Conservation (phyloP, 2,797 vertebrate species). For the Podarcis lilfordi region DNA sequence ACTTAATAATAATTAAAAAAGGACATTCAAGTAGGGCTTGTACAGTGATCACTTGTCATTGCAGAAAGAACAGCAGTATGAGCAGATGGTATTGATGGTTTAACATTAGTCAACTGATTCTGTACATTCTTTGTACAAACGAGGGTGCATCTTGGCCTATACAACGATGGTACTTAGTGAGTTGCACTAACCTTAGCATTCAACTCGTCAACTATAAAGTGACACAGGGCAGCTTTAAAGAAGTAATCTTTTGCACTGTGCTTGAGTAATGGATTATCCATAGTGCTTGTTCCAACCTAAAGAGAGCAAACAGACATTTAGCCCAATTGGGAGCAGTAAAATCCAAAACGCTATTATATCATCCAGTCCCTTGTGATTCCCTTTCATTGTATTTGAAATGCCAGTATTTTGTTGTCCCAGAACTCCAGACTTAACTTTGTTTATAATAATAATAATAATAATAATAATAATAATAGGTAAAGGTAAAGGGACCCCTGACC, state of each 20-base stretch:
- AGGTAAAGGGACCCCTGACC: no score
- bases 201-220: slow-evolving; percentile 97
- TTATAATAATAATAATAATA: no score
- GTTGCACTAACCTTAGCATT: slow-evolving; percentile 89
- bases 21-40: not conserved
- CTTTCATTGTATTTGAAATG: not conserved
- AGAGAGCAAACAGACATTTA: not conserved
- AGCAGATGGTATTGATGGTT: not conserved
- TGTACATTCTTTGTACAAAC: not conserved
- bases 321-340: not conserved
- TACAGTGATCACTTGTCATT: not conserved
- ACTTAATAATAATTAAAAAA: not conserved
- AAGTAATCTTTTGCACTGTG: slow-evolving; percentile 99
- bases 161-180: not conserved
- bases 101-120: not conserved
- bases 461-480: no score
- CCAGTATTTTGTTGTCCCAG: not conserved
- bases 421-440: not conserved
- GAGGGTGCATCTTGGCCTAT: not conserved
- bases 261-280: slow-evolving; percentile 97
- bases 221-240: slow-evolving; percentile 97
- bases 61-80: no score
- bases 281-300: slow-evolving; percentile 93
- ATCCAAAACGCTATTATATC: not conserved
- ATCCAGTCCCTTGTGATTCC: not conserved